Conservation (phyloP, 2,888 invertebrate genomes). For the Dexiosoma caninum region DNA sequence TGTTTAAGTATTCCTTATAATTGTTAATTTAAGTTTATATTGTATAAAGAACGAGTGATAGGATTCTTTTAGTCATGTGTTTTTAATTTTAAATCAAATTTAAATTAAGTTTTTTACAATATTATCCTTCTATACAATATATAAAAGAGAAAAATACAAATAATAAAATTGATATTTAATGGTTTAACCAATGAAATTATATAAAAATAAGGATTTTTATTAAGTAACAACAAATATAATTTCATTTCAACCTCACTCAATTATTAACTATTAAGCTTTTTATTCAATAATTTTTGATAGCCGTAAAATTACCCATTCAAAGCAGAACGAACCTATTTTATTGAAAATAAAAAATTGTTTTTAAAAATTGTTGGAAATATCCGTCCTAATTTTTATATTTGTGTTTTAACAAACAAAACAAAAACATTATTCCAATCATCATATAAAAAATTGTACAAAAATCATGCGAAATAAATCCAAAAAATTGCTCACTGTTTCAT, state of each 20-base stretch:
- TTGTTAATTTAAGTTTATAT: background rate
- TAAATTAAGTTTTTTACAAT: background rate
- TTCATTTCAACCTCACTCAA: slow-evolving; percentile 16
- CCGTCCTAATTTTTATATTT: slow-evolving; percentile 58
- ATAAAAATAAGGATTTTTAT: slow-evolving; percentile 10
- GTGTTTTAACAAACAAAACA: slow-evolving; percentile 6
- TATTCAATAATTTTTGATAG: background rate
- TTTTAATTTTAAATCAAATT: slow-evolving; percentile 24
- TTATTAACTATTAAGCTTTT: slow-evolving; percentile 4
- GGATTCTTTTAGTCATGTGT: slow-evolving; percentile 51
- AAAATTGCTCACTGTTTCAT: slow-evolving; percentile 30
- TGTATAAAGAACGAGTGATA: slow-evolving; percentile 49
- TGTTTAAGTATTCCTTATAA: background rate
- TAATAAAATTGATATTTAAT: slow-evolving; percentile 27
- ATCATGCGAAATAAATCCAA: slow-evolving; percentile 32
- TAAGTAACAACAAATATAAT: background rate
- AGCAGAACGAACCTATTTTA: background rate
- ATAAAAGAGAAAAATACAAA: slow-evolving; percentile 2
- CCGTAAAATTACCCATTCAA: background rate
- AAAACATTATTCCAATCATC: slow-evolving; percentile 10
- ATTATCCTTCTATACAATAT: background rate
- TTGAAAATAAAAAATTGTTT: slow-evolving; percentile 4
- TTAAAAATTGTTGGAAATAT: slow-evolving; percentile 54
- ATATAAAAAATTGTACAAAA: slow-evolving; percentile 47
- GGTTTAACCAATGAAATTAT: slow-evolving; percentile 25